These are phyloP conservation scores for Forbesichthys agassizii DNA, from an alignment of 2,113 vertebrate species.

Conservation along the genomic window DNA sequence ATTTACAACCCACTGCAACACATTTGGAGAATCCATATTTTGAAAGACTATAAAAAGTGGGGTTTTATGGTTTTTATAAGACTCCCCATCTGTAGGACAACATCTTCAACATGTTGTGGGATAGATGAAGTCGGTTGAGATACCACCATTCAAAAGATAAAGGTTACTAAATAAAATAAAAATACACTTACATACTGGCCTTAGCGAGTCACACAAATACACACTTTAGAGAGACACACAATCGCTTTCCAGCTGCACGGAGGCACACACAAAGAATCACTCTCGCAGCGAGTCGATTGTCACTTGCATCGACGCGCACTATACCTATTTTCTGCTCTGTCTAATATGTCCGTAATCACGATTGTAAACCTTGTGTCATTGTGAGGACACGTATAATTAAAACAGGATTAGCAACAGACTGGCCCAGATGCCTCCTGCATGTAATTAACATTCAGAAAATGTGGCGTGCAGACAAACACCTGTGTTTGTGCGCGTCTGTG, in stretches of 20 bases:
- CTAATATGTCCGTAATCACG: conserved; percentile 70
- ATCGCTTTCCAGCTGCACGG: not conserved
- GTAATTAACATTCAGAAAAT: conserved; percentile 77
- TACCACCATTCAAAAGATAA: too few species aligned
- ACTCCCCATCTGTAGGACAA: too few species aligned
- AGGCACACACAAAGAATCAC: conserved; percentile 40
- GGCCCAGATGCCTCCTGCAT: conserved; percentile 72
- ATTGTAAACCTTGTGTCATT: conserved; percentile 74
- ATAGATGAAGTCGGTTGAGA: too few species aligned
- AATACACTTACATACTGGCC: not conserved
- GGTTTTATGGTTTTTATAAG: too few species aligned
- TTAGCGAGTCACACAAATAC: not conserved
- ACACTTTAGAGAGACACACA: conserved; percentile 1
- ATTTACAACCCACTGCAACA: not conserved
- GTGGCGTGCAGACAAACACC: conserved; percentile 69
- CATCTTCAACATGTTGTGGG: too few species aligned
- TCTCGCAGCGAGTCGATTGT: conserved; percentile 53
- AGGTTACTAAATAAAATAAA: too few species aligned
- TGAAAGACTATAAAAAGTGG: too few species aligned
- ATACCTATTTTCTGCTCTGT: conserved; percentile 58
- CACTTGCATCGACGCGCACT: conserved; percentile 46
- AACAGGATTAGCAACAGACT: conserved; percentile 71
- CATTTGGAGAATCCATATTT: not conserved
- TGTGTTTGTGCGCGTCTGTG: conserved; percentile 46
- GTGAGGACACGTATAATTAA: conserved; percentile 75